Base-by-base conservation (phyloP, 2,888 invertebrate species). In the Hetaerina titia region DNA sequence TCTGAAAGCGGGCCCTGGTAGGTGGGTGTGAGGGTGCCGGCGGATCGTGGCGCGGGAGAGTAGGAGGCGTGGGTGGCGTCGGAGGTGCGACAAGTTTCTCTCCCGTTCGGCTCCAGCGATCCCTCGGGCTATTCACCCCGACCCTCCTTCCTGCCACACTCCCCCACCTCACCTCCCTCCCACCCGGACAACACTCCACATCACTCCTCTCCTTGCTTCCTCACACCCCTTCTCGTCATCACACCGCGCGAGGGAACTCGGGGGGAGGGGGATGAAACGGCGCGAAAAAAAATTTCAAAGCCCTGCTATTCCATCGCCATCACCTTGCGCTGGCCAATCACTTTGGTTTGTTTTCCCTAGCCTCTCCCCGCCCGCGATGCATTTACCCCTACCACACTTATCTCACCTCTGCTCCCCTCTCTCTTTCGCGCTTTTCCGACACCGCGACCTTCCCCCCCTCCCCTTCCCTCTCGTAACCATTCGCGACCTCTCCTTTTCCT, bases 91-190 rank as follows among this genome's bases (percentile, higher is more conserved):
- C 92, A 74, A n/a, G 56, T 92, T 69, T 90, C 90, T 90, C 90
- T 90, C 45, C 19, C 90, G 92, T 69, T 69, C 31, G 22, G 92
- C 92, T 92, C 92, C 92, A 92, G 69, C 69, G 92, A 92, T 64
- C 64, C 64, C 74, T 60, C 81, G 45, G 69, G 90, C 92, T 92
- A 92, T 92, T 92, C 92, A 92, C 92, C 92, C 69, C 92, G n/a
- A 22, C 13, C 89, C 89, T n/a, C n/a, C n/a, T 17, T 6, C 89
- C 22, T n/a, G 57, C 89, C 58, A 17, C 13, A 9, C 58, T 19
- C 15, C 22, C 31, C 22, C 31, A 31, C 45, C 45, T 45, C 45
- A 15, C n/a, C 57, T 22, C 89, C 7, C 4, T 57, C 57, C 13
- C n/a, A 9, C 57, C 89, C 25, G 15, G 81, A 81, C 81, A 22